Evolutionary conservation across 2,797 vertebrate species (phyloP).

Genomic region (Ataeniobius toweri): DNA sequence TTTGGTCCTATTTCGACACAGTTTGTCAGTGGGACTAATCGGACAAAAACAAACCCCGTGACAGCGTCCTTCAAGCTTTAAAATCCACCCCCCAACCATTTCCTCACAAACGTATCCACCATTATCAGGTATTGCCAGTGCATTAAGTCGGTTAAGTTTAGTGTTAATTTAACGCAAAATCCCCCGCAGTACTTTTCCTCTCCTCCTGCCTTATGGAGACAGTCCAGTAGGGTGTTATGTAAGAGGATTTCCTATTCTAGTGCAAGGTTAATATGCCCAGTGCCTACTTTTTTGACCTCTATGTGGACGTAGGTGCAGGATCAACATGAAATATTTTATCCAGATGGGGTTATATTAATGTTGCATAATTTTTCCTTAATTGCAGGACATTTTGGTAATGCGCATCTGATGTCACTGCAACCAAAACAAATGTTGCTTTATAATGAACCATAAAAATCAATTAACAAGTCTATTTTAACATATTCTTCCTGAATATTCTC

Average conservation of each 20-base stretch:
- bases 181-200: conserved; percentile 21
- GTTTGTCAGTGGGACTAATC: conserved; percentile 17
- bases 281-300: conserved; percentile 31
- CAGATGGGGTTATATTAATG: background rate
- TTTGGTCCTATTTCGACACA: conserved; percentile 32
- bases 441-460: background rate
- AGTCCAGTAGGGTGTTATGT: conserved; percentile 81
- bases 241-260: conserved; percentile 76
- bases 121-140: background rate
- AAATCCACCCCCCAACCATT: conserved; percentile 16
- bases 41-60: conserved; percentile 10
- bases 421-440: background rate
- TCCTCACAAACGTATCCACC: conserved; percentile 9
- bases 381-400: background rate
- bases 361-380: background rate
- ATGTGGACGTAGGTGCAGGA: background rate
- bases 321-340: background rate
- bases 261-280: conserved; percentile 38
- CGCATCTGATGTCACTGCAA: no score
- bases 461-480: background rate
- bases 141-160: background rate
- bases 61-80: conserved; percentile 12
- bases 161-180: conserved; percentile 21
- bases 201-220: conserved; percentile 32
- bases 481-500: background rate